Evolutionary conservation across 2,113 vertebrate species (phyloP).

Genomic region (Malurus cyaneus): DNA sequence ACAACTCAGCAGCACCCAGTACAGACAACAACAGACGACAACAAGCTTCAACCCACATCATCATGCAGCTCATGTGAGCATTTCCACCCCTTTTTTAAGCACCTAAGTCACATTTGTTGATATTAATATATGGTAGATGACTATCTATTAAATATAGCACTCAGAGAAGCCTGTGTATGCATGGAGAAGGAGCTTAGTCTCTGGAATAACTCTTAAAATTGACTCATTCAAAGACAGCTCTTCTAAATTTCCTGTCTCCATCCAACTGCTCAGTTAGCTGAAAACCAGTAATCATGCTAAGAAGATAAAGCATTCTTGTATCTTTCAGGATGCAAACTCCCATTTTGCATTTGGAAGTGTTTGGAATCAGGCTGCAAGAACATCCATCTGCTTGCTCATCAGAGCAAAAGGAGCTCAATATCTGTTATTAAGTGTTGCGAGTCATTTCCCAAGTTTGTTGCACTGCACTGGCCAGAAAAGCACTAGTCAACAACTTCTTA

Average conservation of each 20-base stretch:
- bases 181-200: neutral
- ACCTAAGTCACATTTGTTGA: neutral
- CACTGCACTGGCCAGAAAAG: neutral
- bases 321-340: neutral
- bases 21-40: neutral
- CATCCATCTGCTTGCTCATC: neutral
- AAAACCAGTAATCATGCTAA: constrained; percentile 17
- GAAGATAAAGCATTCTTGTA: neutral
- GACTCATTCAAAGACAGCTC: neutral
- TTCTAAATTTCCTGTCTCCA: constrained; percentile 3
- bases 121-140: neutral
- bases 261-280: constrained; percentile 7
- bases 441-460: neutral
- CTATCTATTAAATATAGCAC: neutral
- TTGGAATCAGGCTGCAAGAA: neutral
- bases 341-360: constrained; percentile 8
- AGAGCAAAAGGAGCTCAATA: neutral
- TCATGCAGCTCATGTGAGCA: neutral
- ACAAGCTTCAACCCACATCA: neutral
- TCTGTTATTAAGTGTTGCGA: neutral
- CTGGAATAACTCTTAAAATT: neutral
- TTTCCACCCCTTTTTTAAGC: neutral
- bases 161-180: neutral
- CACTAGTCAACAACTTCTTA: neutral
- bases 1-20: neutral